Base-by-base conservation (phyloP, 1,140 invertebrate genomes). In the Heliothis virescens region DNA sequence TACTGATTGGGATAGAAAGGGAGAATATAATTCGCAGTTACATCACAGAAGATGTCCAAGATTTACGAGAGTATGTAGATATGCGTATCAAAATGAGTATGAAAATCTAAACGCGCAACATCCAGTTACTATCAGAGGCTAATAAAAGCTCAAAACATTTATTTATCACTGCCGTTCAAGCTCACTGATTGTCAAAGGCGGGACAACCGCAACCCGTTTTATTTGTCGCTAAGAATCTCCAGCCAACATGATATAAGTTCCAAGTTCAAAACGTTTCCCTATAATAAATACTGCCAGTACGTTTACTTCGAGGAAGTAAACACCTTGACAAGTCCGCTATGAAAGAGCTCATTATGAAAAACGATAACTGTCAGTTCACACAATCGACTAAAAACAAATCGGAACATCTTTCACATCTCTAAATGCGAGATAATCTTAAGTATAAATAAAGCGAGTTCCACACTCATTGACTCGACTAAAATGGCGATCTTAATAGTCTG, bases 381-480 rank as follows among this genome's bases (percentile, higher is more conserved):
- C 60, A 76, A 74, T 55, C 60, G 34, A 29, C 10, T 57, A 69
- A 55, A 76, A 78, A 78, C 75, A 69, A 65, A 41, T 41, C 48
- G 11, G 52, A n/a, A 34, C 48, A 59, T 67, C 26, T 59, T 57
- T 59, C 29, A 69, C 53, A 47, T 15, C 16, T 18, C 15, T 69
- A 57, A 78, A 78, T 26, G 63, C 48, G 4, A 76, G 16, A 57
- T 65, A 69, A 47, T 29, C 29, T 53, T 16, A 55, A 67, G 41
- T 41, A 7, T 62, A 74, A 60, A 48, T 63, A 53, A 53, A 63
- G 48, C 29, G 48, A 3, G 48, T 12, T 53, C 53, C 53, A 73
- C 29, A 73, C 52, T 73, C 74, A 47, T 67, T 78, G 26, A 69
- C 34, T 78, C 50, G 75, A 78, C 63, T 69, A 69, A 78, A 78